Base-by-base conservation (phyloP, 2,888 invertebrate species). In the Abrostola tripartita region DNA sequence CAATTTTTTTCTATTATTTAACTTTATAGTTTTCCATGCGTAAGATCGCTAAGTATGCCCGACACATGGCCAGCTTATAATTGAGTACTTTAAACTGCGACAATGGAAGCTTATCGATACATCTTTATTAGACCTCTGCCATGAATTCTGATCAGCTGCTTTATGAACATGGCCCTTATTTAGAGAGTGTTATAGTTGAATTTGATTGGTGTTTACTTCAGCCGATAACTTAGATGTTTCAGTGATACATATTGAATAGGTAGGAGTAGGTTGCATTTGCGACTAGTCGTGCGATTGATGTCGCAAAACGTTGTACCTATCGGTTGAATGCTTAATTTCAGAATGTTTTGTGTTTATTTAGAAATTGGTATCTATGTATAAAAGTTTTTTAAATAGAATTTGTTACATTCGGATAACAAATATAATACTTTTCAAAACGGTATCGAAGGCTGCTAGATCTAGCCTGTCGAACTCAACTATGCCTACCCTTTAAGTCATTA, bases 21-120 rank as follows among this genome's bases (percentile, higher is more conserved):
- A 24, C 24, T 4, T 24, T 2, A 47, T 12, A 37, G 40, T 41
- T 40, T 24, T 24, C 52, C 24, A 35, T 37, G 6, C 11, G 8
- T 41, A 49, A 69, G 12, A 60, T 61, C 70, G 50, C 70, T 6
- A 36, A 41, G n/a, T 37, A 36, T n/a, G 38, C 44, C 24, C 24
- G 24, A 55, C 52, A 55, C 92, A 90, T 88, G 90, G 89, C 84
- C 81, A 79, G 85, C 52, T 85, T 90, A 87, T 90, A 88, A 90
- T 90, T 85, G 87, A 79, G 72, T 78, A 71, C 77, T 84, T 88
- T 88, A 89, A 83, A 72, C 68, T 66, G 65, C 71, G 74, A 79
- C 81, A 80, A 83, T 76, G 58, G 62, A 52, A 60, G 55, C 61
- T 78, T 80, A 84, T 81, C 83, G 38, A 50, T 12, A 67, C 68